Conservation (phyloP, 2,113 vertebrate genomes). For the Centropus bengalensis region DNA sequence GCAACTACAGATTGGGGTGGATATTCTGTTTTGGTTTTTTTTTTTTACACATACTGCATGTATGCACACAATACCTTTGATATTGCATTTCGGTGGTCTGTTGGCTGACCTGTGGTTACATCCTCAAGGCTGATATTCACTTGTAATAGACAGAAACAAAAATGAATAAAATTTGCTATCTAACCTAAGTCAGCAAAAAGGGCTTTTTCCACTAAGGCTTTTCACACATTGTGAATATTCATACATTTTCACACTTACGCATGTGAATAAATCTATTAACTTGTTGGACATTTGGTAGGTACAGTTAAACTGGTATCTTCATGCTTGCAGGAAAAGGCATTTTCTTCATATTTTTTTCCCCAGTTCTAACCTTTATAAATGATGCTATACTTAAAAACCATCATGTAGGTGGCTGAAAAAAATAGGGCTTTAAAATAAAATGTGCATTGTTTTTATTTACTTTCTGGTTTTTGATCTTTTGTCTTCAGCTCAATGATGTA, state of each 20-base stretch:
- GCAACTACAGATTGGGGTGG: not conserved
- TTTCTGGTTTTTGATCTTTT: conserved; percentile 45
- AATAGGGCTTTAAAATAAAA: not conserved
- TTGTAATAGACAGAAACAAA: not conserved
- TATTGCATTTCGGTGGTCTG: not conserved
- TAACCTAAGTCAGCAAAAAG: not conserved
- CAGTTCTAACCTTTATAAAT: not conserved
- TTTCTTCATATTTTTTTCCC: not conserved
- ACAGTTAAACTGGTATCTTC: not conserved
- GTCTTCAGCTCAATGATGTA: conserved; percentile 14
- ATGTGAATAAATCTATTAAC: not conserved
- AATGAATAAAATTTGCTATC: not conserved
- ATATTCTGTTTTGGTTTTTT: not conserved
- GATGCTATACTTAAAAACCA: conserved; percentile 3
- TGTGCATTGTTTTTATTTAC: conserved; percentile 34
- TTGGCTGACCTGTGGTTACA: not conserved
- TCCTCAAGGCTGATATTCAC: not conserved
- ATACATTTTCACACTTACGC: not conserved
- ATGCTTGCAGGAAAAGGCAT: not conserved
- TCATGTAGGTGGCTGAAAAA: not conserved
- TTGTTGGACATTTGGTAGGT: not conserved
- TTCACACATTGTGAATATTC: not conserved
- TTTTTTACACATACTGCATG: not conserved
- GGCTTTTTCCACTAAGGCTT: not conserved
- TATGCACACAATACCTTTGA: not conserved